A percentile compares a stretch with the other conserved stretches of the same genome.
Conservation (phyloP, 2,888 invertebrate genomes). For the Plemyria rubiginata region DNA sequence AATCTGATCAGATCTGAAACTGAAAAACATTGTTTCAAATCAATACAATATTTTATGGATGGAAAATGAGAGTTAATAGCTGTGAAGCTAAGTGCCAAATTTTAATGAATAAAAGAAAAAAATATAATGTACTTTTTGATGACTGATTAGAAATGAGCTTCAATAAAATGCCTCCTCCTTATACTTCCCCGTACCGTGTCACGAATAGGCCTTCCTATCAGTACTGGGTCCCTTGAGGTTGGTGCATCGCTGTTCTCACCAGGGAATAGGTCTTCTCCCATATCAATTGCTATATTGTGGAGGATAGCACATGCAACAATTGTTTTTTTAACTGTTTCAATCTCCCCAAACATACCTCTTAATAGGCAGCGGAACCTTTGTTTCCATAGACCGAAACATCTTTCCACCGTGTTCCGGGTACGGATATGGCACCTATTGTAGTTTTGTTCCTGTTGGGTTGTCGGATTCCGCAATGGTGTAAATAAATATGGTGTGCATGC, state of each 20-base stretch:
- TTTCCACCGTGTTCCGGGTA: background rate
- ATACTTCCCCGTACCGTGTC: background rate
- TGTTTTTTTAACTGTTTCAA: background rate
- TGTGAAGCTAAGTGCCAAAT: too few species aligned
- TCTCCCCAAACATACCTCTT: constrained; percentile 1
- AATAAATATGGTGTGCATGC: background rate
- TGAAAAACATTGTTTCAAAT: too few species aligned
- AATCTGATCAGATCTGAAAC: too few species aligned
- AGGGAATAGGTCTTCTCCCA: background rate
- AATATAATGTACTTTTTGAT: too few species aligned
- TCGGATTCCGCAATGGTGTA: background rate
- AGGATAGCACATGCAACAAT: constrained; percentile 1
- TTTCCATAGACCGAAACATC: background rate
- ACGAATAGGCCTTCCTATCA: background rate
- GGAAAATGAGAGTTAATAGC: too few species aligned
- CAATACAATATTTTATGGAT: too few species aligned
- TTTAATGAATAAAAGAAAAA: too few species aligned
- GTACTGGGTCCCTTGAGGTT: background rate
- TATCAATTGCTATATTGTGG: background rate
- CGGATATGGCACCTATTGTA: background rate
- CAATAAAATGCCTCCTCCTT: background rate
- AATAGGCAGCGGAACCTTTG: background rate
- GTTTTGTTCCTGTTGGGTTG: background rate
- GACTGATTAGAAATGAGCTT: background rate
- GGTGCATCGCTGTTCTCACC: background rate